Evolutionary conservation across 2,113 vertebrate genomes (phyloP), one percentile per base, ranked within the genome.

Genomic region (Callaeas wilsoni): DNA sequence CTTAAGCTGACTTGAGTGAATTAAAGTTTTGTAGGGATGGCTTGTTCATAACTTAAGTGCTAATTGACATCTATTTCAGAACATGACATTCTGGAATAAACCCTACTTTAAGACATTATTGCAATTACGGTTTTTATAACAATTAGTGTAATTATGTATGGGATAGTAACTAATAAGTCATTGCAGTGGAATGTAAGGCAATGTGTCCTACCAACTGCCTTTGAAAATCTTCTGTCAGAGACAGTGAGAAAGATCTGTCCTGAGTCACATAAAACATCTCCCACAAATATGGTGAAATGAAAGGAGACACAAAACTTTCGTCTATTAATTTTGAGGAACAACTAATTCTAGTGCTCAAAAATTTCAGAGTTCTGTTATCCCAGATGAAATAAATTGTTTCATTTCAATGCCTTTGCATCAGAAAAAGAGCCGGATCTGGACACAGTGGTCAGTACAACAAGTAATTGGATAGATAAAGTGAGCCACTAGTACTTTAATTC

Each of bases 21-120:
- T 96, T 96, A 81, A 95, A 94, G 88, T 94, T 97, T 97, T 90
- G 85, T 94, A 96, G 94, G 88, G 94, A 93, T 96, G 96, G 95
- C 87, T 96, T 93, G 90, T 92, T 97, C 94, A 90, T 93, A 96
- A 94, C 64, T 82, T 93, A 95, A 92, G 77, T 44, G 73, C 83
- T 96, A 96, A 96, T 96, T 97, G 88, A 96, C 94, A 92, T 89
- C 96, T 81, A 92, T 96, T 96, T 94, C 94, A 94, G 94, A 95
- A 90, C 92, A 95, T 57, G 96, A 95, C 77, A 89, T 84, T 90
- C 88, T 19, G 20, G 88, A 96, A 95, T 82, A 93, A 96, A 93
- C 83, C 76, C 55, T 75, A 65, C 93, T 96, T 93, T 86, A 96
- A 95, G 86, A 81, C 65, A 84, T 90, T 96, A 96, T 90, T 92